Evolutionary conservation across 1,140 invertebrate species (phyloP), one percentile per base, ranked within the genome.

Genomic region (Berghia stephanieae): DNA sequence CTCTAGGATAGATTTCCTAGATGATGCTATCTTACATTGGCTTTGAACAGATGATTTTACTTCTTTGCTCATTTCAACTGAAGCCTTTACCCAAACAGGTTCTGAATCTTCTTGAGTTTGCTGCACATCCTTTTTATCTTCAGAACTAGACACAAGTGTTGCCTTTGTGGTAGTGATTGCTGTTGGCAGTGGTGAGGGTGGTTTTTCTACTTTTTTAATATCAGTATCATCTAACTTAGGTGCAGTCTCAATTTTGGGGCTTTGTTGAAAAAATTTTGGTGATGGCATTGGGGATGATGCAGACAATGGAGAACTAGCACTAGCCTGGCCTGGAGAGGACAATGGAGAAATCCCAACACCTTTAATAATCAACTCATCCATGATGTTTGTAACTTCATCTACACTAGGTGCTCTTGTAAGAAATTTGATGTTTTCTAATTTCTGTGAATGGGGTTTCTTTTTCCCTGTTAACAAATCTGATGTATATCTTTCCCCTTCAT

Each of bases 341-440:
- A 13, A 36, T 73, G 71, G 71, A 49, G 24, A 40, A 66, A 44
- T n/a, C n/a, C n/a, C n/a, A n/a, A n/a, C n/a, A n/a, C n/a, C n/a
- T n/a, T n/a, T n/a, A n/a, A n/a, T n/a, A n/a, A n/a, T n/a, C n/a
- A n/a, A n/a, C n/a, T n/a, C n/a, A n/a, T n/a, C n/a, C n/a, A 75
- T 63, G 38, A 67, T 44, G 38, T 2, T 43, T 3, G 16, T 43
- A 36, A 44, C 3, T n/a, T 68, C 74, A 18, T 76, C 60, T 42
- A 42, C 10, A 49, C 31, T 46, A 27, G 74, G 60, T 24, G 60
- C 49, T 42, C 52, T n/a, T 13, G 74, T 76, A 2, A 76, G 40
- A 43, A 36, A 76, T 34, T 67, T 76, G 31, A 76, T 76, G 40
- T 76, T 76, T 44, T 76, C 42, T 42, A 76, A 34, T 34, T 76